Evolutionary conservation across 2,113 vertebrate species (phyloP).

Genomic region (Syngnathoides biaculeatus): DNA sequence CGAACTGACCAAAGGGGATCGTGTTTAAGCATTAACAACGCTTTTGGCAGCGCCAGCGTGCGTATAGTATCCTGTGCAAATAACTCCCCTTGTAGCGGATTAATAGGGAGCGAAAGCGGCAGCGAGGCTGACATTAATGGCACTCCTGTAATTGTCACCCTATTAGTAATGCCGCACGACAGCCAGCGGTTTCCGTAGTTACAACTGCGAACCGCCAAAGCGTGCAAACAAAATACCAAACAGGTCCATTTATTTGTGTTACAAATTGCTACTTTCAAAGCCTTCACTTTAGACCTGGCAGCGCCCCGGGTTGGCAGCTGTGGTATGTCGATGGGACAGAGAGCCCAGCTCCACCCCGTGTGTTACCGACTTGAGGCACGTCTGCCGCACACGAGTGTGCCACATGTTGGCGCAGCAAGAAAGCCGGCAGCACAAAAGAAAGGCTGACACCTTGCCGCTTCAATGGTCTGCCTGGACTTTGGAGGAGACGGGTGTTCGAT

Average conservation of each 20-base stretch:
- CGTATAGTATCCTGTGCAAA: slow-evolving; percentile 61
- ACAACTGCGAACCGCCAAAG: slow-evolving; percentile 64
- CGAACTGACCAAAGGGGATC: slow-evolving; percentile 50
- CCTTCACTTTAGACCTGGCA: slow-evolving; percentile 54
- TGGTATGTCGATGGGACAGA: slow-evolving; percentile 51
- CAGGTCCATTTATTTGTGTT: slow-evolving; percentile 69
- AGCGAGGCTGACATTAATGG: slow-evolving; percentile 67
- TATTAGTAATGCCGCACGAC: slow-evolving; percentile 74
- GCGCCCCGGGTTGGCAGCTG: slow-evolving; percentile 51
- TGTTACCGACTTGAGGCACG: slow-evolving; percentile 37
- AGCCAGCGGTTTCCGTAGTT: slow-evolving; percentile 67
- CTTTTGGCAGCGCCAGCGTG: slow-evolving; percentile 58
- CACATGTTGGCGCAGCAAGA: slow-evolving; percentile 10
- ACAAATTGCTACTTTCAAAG: slow-evolving; percentile 73
- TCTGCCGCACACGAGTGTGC: not conserved
- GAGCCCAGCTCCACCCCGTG: slow-evolving; percentile 37
- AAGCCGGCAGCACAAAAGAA: not conserved
- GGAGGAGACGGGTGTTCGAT: not conserved
- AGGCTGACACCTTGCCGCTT: not conserved
- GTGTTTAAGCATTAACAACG: slow-evolving; percentile 66
- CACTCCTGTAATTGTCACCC: slow-evolving; percentile 72
- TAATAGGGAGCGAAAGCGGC: slow-evolving; percentile 62
- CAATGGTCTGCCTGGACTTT: not conserved
- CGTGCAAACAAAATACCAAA: slow-evolving; percentile 71
- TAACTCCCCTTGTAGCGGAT: slow-evolving; percentile 66